Evolutionary conservation across 2,113 vertebrate species (phyloP).

Genomic region (Centropristis striata): DNA sequence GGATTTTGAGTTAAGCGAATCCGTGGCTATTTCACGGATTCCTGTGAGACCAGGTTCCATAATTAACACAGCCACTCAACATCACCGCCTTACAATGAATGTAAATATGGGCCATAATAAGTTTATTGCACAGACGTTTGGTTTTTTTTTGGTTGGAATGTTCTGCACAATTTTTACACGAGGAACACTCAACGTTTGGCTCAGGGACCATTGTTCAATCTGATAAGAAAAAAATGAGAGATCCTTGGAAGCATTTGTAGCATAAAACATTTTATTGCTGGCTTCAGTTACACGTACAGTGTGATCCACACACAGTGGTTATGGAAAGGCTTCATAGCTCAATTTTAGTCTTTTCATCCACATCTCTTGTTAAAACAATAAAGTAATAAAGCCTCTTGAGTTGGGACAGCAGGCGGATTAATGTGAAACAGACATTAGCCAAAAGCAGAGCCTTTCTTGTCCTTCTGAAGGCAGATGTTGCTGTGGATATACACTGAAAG

Average conservation of each 20-base stretch:
- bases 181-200: no score
- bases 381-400: not conserved
- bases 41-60: no score
- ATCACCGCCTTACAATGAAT: no score
- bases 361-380: constrained; percentile 16
- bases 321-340: not conserved
- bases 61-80: no score
- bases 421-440: constrained; percentile 10
- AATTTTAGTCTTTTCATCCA: constrained; percentile 7
- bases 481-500: constrained; percentile 11
- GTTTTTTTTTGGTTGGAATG: no score
- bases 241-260: not conserved
- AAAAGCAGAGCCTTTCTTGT: not conserved
- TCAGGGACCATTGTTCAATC: no score
- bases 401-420: not conserved
- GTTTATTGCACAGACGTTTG: no score
- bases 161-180: no score
- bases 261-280: not conserved
- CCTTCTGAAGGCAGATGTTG: constrained; percentile 2
- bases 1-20: no score
- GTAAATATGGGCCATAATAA: no score
- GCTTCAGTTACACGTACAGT: constrained; percentile 4
- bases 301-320: not conserved
- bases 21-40: no score
- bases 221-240: constrained; percentile 8